Evolutionary conservation across 2,888 invertebrate species (phyloP).

Genomic region (Allophyes oxyacanthae): DNA sequence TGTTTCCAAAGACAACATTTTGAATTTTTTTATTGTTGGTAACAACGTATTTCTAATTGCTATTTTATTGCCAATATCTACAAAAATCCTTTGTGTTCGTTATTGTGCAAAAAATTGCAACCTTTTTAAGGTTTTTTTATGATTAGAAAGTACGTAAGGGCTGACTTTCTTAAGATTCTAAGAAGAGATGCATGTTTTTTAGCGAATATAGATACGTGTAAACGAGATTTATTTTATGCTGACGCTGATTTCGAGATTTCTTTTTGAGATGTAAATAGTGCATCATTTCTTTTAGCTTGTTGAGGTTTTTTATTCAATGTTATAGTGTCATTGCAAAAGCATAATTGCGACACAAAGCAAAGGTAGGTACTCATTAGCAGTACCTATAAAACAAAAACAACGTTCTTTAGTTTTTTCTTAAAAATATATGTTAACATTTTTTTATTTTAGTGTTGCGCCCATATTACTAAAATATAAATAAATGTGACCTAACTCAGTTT

Average conservation of each 20-base stretch:
- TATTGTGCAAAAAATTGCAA: constrained; percentile 70
- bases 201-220: constrained; percentile 1
- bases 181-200: constrained; percentile 41
- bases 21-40: constrained; percentile 43
- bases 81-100: constrained; percentile 47
- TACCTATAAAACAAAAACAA: no score
- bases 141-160: constrained; percentile 73
- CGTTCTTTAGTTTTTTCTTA: no score
- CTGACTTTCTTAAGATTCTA: constrained; percentile 56
- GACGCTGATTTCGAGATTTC: constrained; percentile 1
- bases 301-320: no score
- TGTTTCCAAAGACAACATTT: constrained; percentile 54
- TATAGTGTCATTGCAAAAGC: no score
- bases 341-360: no score
- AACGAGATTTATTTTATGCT: background rate
- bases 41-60: constrained; percentile 56
- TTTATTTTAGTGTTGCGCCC: no score
- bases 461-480: no score
- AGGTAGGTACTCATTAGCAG: no score
- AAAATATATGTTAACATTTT: no score
- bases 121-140: constrained; percentile 63
- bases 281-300: background rate
- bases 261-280: background rate
- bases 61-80: constrained; percentile 52
- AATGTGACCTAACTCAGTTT: no score